phyloP scores from a whole-genome alignment of 2,888 invertebrate species.

The Trissolcus japonicus region DNA sequence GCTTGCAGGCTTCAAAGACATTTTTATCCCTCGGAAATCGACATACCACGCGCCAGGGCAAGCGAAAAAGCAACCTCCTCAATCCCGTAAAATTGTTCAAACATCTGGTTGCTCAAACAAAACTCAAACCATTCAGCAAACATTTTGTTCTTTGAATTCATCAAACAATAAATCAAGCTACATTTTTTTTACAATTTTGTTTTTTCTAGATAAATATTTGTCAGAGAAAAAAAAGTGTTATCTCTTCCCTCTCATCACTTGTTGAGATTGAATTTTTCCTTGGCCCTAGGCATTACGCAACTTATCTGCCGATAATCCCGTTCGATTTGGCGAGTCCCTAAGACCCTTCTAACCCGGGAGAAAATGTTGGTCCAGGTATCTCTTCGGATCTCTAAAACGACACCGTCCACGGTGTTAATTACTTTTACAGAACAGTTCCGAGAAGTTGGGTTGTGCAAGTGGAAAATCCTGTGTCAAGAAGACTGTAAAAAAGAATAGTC shows the following conservation, averaged over 20 bases:
- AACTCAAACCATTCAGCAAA: too few species aligned
- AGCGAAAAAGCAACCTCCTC: background rate
- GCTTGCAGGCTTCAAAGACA: constrained; percentile 15
- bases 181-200: too few species aligned
- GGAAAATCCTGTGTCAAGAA: background rate
- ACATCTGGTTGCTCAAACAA: too few species aligned
- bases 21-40: constrained; percentile 7
- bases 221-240: background rate
- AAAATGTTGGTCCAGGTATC: constrained; percentile 29
- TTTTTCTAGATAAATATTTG: too few species aligned
- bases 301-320: constrained; percentile 1
- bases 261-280: constrained; percentile 7
- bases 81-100: too few species aligned
- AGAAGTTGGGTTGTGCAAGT: constrained; percentile 28
- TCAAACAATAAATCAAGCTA: too few species aligned
- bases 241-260: background rate
- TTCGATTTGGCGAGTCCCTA: constrained; percentile 17
- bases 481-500: too few species aligned
- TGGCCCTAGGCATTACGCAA: constrained; percentile 1
- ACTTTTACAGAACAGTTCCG: constrained; percentile 47
- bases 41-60: background rate
- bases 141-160: too few species aligned
- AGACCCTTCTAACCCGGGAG: constrained; percentile 36
- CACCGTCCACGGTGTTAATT: constrained; percentile 27
- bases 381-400: background rate